Base-by-base conservation (phyloP, 2,888 invertebrate species). In the Oscheius sp. region DNA sequence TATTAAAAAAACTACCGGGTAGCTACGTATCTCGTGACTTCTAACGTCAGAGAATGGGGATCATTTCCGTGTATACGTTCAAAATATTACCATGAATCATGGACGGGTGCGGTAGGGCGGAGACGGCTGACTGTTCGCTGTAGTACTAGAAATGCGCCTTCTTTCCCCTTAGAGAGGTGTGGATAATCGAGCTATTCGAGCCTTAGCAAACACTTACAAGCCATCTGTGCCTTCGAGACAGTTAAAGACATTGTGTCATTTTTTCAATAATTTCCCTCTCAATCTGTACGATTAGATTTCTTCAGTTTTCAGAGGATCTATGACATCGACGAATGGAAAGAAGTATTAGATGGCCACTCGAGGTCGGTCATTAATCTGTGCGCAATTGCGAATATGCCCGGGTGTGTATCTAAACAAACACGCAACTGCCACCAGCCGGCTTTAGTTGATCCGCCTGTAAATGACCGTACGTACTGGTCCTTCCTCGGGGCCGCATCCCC, bases 401-500 rank as follows among this genome's bases (percentile, higher is more conserved):
- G 5, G 4, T 36, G 36, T 36, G 36, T 36, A 36, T 59, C 59
- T 59, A 59, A 59, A 59, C 59, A 59, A 59, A 59, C 59, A 59
- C 41, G 41, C 59, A 59, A 59, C 59, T 59, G 44, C 41, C 44
- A 44, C 44, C n/a, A n/a, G n/a, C 33, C 20, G 59, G 59, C 41
- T 59, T 59, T 59, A 41, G 59, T 59, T 59, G 59, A 59, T 59
- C 59, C 44, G 59, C n/a, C 59, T 59, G 59, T 59, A 59, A 59
- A 59, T 59, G 59, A 59, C 59, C 44, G 28, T 3, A 28, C 26
- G 24, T 33, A 22, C 56, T 54, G 33, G 56, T 17, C 59, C n/a
- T n/a, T n/a, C 17, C 28, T 44, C 59, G 41, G 41, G 59, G 26
- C 59, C 30, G 26, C 44, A 17, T 38, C 57, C 8, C 57, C 24